Base-by-base conservation (phyloP, 2,797 vertebrate species). In the Gallinago solitaria region DNA sequence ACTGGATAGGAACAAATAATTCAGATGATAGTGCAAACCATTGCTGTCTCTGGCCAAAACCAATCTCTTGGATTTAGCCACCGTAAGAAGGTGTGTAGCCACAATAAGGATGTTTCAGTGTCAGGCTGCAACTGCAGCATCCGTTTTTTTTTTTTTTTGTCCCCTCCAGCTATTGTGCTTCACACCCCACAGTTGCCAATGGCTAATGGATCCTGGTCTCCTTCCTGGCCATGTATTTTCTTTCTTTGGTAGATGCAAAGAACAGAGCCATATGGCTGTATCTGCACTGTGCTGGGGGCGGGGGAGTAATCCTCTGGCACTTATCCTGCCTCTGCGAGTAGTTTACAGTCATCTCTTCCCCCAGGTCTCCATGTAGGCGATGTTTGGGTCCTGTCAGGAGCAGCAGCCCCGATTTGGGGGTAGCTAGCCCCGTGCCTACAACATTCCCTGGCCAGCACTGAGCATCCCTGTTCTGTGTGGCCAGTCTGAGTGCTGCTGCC, bases 181-280 rank as follows among this genome's bases (percentile, higher is more conserved):
- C 54, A 47, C 45, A 45, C 32, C 11, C 59, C 30, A 10, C 13
- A 12, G 0, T 15, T 76, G 60, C 41, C 41, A 77, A 74, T 51
- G 82, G 87, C 43, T 70, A 0, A 6, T 41, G 56, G 70, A n/a
- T 88, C 54, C 77, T 56, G 43, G 9, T 87, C 2, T 23, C 23
- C 39, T 93, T 95, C 63, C 81, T 93, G 74, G 68, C 92, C 63
- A 20, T 17, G 43, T 54, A 12, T 87, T 76, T 93, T 91, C 76
- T 88, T 80, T 86, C 69, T 83, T 30, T 59, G 77, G 51, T 89
- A 54, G 90, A 59, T 76, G 70, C 60, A 32, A 32, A 94, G 88
- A 35, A 76, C 77, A 84, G 96, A 96, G 92, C 88, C 92, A 86
- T 90, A 84, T 89, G 88, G 91, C 83, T 93, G 74, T 16, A n/a